Evolutionary conservation across 2,113 vertebrate genomes (phyloP), one percentile per base, ranked within the genome.

Genomic region (Chamaetylas fuelleborni): DNA sequence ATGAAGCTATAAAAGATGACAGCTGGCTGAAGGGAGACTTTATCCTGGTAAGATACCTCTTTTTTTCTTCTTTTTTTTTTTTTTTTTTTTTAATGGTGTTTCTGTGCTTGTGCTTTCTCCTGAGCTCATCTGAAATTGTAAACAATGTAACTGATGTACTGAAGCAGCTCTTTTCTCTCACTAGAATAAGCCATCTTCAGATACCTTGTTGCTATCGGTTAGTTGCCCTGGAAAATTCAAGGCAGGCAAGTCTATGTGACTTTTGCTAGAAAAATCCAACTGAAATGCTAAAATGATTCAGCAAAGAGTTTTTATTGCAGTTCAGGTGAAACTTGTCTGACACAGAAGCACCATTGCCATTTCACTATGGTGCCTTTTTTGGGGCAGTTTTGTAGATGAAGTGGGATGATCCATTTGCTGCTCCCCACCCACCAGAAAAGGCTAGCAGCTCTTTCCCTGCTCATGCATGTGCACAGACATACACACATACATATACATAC

Each of bases 1-100:
- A 98, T 94, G 98, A 99, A 48, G 99, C 99, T 42, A 95, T 99
- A 74, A 99, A 99, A 96, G 97, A 99, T 71, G 99, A 99, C 54
- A 97, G 95, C 96, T 99, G 99, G 99, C 98, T 99, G 92, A 98
- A 98, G 93, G 99, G 99, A 91, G 98, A 98, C 73, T 99, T 99
- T 96, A 99, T 99, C 97, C 95, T 97, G 17, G 99, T 99, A 97
- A 99, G 99, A 95, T 19, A 51, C 12, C 8, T 47, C 1, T 12
- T 60, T 56, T 16, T 22, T 13, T 11, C 33, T 18, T 17, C 42
- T n/a, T n/a, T n/a, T n/a, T n/a, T n/a, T 13, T 12, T 19, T 25
- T 26, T 31, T 10, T 14, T 51, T 15, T 67, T 47, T 33, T 50
- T 14, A 20, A 25, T 33, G 3, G 17, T 93, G 5, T 8, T 33